Percentiles rank a stretch among this genome's conserved stretches.
Evolutionary conservation across 64 coral and sea anemone species (phyloP).

Genomic region (Montipora efflorescens): DNA sequence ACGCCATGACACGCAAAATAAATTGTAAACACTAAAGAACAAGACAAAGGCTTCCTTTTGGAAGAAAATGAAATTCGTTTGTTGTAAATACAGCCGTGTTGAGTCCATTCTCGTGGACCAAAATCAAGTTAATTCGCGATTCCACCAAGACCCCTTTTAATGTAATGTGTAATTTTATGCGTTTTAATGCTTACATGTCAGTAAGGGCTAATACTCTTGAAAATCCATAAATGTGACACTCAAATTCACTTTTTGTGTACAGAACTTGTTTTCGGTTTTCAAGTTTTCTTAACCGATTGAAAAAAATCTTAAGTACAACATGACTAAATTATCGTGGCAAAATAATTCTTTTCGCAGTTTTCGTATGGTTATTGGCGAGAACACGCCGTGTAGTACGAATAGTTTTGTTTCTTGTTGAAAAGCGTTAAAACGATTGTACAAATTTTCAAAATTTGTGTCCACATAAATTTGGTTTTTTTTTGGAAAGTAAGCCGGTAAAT

Average conservation of each 20-base stretch:
- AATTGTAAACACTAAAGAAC: background rate
- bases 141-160: background rate
- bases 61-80: background rate
- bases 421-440: background rate
- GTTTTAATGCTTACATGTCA: too few relatives aligned
- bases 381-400: too few relatives aligned
- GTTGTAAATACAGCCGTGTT: background rate
- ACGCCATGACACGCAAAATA: background rate
- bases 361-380: too few relatives aligned
- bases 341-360: too few relatives aligned
- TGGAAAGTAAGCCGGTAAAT: background rate
- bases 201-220: background rate
- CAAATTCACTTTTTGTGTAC: background rate
- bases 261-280: background rate
- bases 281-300: background rate
- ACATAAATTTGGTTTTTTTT: background rate
- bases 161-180: background rate
- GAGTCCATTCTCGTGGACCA: background rate
- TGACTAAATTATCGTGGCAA: background rate
- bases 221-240: background rate
- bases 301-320: background rate
- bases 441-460: background rate
- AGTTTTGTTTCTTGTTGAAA: too few relatives aligned
- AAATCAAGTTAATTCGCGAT: background rate
- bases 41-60: background rate